Conservation (phyloP, 2,797 vertebrate species). For the Crenichthys baileyi region DNA sequence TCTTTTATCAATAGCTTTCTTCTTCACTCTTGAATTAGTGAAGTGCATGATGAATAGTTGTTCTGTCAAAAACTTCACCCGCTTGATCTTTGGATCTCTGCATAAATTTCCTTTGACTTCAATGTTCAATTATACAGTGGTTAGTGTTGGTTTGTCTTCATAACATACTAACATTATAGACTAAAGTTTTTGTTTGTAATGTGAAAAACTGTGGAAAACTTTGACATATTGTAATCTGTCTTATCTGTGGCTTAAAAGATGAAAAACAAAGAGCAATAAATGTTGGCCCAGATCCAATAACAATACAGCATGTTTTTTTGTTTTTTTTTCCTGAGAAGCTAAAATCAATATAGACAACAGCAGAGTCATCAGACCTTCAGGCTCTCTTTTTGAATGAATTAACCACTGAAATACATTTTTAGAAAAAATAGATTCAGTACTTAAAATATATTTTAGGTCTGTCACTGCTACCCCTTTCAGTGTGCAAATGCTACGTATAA, state of each 20-base stretch:
- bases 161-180: background rate
- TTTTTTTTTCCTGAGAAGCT: conserved; percentile 32
- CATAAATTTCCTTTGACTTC: background rate
- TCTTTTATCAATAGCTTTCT: too few species aligned
- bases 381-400: conserved; percentile 53
- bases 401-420: conserved; percentile 46
- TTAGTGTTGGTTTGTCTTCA: background rate
- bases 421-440: conserved; percentile 36
- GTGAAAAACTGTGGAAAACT: background rate
- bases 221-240: background rate
- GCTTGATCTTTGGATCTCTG: too few species aligned
- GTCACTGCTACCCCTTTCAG: background rate
- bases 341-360: conserved; percentile 64
- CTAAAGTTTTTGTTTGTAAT: background rate
- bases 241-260: conserved; percentile 17
- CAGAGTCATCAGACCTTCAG: conserved; percentile 46
- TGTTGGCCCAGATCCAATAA: conserved; percentile 42
- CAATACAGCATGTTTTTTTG: conserved; percentile 33
- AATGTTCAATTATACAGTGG: background rate
- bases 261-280: conserved; percentile 48
- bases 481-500: background rate
- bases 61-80: too few species aligned
- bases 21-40: too few species aligned
- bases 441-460: conserved; percentile 3
- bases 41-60: too few species aligned